Evolutionary conservation across 2,888 invertebrate species (phyloP), one percentile per base, ranked within the genome.

Genomic region (Himalopsyche japonica): DNA sequence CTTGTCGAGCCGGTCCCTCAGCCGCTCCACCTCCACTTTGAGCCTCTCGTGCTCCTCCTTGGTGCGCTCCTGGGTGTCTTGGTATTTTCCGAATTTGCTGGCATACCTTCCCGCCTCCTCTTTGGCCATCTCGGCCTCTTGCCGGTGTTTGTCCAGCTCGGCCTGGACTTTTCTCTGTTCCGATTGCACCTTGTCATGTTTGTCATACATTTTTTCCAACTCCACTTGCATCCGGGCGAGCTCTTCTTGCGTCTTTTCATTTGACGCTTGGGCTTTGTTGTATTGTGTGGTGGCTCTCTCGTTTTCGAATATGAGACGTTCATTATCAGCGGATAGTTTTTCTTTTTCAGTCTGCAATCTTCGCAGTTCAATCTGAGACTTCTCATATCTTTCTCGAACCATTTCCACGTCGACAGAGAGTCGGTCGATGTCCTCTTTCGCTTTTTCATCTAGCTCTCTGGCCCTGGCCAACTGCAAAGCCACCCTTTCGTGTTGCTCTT

Each of bases 241-340:
- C 91, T 98, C 98, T 89, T 98, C 98, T 89, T 97, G 97, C 81
- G 96, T 95, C 89, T 97, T 97, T 89, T 98, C 98, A 86, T 97
- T 95, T 7, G 95, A 95, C 15, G 95, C 95, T 89, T 96, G 97
- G 15, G 96, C 95, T 91, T 98, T 98, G 87, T 94, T 95, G 88
- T 95, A 94, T 89, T 97, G 97, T 84, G 96, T 95, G 91, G 97
- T 97, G 0, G 97, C 95, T 86, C 98, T 92, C 88, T 98, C 98
- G 86, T 97, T 92, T 90, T 97, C 97, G 88, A 97, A 98, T 88
- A 96, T 95, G 86, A 97, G 91, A 81, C 97, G 93, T 90, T 98
- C 97, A 88, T 95, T 94, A 89, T 98, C 98, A 27, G 96, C 95
- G 86, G 96, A 94, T 70, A 97, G 90, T 88, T 97, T 97, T 88